Evolutionary conservation across 2,797 vertebrate species (phyloP).

Genomic region (Lerista edwardsae): DNA sequence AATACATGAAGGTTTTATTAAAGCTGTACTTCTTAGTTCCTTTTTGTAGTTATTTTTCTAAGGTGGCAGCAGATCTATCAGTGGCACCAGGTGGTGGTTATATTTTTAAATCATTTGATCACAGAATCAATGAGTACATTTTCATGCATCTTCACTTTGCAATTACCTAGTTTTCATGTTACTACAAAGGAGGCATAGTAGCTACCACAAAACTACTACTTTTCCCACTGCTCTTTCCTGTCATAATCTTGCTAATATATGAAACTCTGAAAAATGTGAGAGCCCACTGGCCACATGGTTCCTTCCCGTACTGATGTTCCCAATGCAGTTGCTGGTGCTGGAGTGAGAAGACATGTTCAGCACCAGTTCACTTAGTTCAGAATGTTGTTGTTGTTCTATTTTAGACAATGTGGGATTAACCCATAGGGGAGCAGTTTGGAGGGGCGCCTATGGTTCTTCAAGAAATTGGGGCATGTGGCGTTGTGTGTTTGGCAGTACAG

Average conservation of each 20-base stretch:
- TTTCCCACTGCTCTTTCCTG: not conserved
- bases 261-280: not conserved
- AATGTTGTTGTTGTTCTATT: not conserved
- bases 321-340: too few relatives aligned
- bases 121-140: not conserved
- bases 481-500: too few relatives aligned
- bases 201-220: not conserved
- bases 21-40: too few relatives aligned
- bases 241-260: not conserved
- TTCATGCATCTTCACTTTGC: not conserved
- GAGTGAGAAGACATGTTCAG: not conserved
- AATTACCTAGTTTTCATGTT: not conserved
- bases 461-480: not conserved
- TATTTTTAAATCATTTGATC: not conserved
- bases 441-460: not conserved
- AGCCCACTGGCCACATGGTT: not conserved
- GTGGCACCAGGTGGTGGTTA: not conserved
- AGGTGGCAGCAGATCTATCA: not conserved
- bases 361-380: not conserved
- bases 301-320: not conserved
- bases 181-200: not conserved
- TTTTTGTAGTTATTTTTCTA: constrained; percentile 20
- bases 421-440: not conserved
- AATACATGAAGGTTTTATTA: not conserved
- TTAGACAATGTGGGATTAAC: not conserved